A percentile compares a stretch with the other conserved stretches of the same genome.
Evolutionary conservation across 2,797 vertebrate species (phyloP).

Genomic region (Onychomys leucogaster): DNA sequence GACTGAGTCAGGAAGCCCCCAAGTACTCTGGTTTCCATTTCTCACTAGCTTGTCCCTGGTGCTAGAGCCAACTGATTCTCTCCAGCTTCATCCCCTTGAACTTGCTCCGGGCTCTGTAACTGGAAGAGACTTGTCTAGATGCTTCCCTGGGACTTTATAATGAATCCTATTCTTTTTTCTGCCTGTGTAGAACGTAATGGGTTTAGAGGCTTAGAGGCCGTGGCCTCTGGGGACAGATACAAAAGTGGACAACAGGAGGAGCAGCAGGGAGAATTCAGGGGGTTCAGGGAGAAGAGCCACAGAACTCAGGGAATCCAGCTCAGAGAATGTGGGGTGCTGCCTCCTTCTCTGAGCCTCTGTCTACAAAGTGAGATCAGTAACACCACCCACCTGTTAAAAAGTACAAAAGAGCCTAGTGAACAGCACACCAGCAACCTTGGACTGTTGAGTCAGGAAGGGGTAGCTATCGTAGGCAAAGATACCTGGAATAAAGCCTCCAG

Average conservation of each 20-base stretch:
- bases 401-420: neutral
- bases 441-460: neutral
- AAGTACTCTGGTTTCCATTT: neutral
- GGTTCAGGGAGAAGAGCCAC: neutral
- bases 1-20: neutral
- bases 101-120: constrained; percentile 39
- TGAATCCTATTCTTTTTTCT: neutral
- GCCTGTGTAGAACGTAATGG: neutral
- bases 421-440: neutral
- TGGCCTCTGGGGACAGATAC: neutral
- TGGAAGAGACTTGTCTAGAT: neutral
- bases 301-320: neutral
- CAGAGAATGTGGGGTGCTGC: rapidly evolving
- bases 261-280: neutral
- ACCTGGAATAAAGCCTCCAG: neutral
- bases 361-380: neutral
- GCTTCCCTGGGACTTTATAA: constrained; percentile 7
- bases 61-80: neutral
- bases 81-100: neutral
- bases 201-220: neutral
- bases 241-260: neutral
- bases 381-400: neutral
- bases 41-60: neutral
- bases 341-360: neutral
- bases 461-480: neutral